Evolutionary conservation across 2,888 invertebrate genomes (phyloP), one percentile per base, ranked within the genome.

Genomic region (Alloscopus bannaensis): DNA sequence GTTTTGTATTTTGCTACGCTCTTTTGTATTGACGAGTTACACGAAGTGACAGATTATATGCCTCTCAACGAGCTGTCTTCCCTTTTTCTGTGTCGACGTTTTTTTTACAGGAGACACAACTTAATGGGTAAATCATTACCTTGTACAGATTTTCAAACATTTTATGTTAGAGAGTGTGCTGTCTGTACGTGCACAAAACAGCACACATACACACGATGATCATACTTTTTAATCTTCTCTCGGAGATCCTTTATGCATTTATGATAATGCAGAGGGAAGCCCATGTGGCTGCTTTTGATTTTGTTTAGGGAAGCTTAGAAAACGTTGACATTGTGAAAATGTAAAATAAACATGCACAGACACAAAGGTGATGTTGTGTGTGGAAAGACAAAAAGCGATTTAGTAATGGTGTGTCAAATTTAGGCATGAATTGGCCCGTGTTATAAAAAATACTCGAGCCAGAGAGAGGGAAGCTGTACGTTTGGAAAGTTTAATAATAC

Each of bases 91-190:
- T 36, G 24, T 24, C 69, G 28, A 24, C 18, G 13, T 24, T 24
- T 55, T 62, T 62, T 62, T 36, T 55, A 29, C 22, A 16, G 65
- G 22, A 28, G 0, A 40, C 20, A 18, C 20, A 31, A 40, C 31
- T 68, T 47, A 68, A 78, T 78, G 78, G 71, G 66, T 66, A 78
- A 78, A 78, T 71, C 78, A 78, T 78, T 71, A 71, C 71, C 71
- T 78, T 57, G 31, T n/a, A n/a, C n/a, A n/a, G n/a, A n/a, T n/a
- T n/a, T n/a, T n/a, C n/a, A n/a, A n/a, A n/a, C n/a, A n/a, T n/a
- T n/a, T n/a, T n/a, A n/a, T n/a, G n/a, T n/a, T n/a, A n/a, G n/a
- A n/a, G n/a, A n/a, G n/a, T n/a, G n/a, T n/a, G n/a, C n/a, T n/a
- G 66, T 31, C 2, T 28, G 6, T 57, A 57, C 24, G 8, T 28